Base-by-base conservation (phyloP, 2,888 invertebrate species). In the Dolichopus griseipennis region DNA sequence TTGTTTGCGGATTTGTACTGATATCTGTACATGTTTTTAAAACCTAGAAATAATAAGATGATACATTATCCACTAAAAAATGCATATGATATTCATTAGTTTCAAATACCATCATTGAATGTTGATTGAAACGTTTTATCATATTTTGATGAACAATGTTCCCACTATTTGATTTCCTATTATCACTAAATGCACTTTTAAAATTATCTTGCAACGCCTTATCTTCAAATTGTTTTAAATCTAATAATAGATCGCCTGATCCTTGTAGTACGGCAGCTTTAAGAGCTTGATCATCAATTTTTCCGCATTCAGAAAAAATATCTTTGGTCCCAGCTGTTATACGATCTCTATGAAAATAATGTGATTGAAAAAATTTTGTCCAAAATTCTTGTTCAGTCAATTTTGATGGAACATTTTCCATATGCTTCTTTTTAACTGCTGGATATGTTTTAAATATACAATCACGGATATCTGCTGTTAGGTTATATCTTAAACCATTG, bases 361-460 rank as follows among this genome's bases (percentile, higher is more conserved):
- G 98, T 20, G 97, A 98, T 80, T 99, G 98, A 84, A 99, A 99
- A 83, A 99, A 99, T 78, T 96, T 93, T 18, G 95, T 96, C 99
- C 99, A 99, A 83, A 99, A 99, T 77, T 97, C 97, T 0, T 93
- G 88, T 83, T 99, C 99, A 0, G 92, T 88, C 87, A 98, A 87
- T 84, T 95, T 94, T 72, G 91, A 87, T 41, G 99, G 99, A 61
- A 99, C 99, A 82, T 95, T 90, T 80, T 99, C 98, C 69, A 90
- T 83, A 81, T 98, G 97, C 86, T 98, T 98, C 84, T 91, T 92
- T 77, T 95, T 91, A 0, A 99, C 99, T 73, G 97, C 95, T 22
- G 99, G 99, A 85, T 99, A 99, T 70, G 99, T 98, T 83, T 95
- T 95, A 81, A 99, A 99, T 83, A 99, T 97, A 75, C 96, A 95